Percentiles rank a stretch among this genome's conserved stretches.
These are phyloP conservation scores for Phytoseiulus persimilis DNA, from an alignment of 2,888 invertebrate species.

Conservation along the genomic window DNA sequence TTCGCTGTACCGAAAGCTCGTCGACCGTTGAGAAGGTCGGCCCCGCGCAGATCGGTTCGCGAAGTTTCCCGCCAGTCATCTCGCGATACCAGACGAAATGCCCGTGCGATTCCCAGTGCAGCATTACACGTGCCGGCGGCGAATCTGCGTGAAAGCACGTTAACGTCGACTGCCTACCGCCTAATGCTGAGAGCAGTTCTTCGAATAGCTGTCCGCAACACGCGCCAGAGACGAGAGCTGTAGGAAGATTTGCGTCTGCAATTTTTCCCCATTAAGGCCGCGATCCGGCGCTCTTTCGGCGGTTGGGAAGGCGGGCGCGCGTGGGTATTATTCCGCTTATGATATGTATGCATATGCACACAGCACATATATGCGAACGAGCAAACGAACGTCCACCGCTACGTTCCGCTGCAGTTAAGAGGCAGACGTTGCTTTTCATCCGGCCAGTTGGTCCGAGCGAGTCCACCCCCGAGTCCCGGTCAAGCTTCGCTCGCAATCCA, in stretches of 20 bases:
- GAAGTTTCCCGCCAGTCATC: not conserved
- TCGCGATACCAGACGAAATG: not conserved
- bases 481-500: not conserved
- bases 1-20: too few species aligned
- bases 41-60: not conserved
- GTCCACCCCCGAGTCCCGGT: not conserved
- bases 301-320: not conserved
- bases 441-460: not conserved
- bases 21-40: too few species aligned
- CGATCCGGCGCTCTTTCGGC: not conserved
- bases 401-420: not conserved
- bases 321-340: not conserved
- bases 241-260: slow-evolving; percentile 5
- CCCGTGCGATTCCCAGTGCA: not conserved
- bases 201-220: slow-evolving; percentile 5
- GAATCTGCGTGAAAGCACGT: not conserved
- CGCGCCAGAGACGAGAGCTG: not conserved
- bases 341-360: not conserved
- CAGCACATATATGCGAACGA: not conserved
- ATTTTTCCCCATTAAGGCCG: not conserved
- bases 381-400: too few species aligned
- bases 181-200: not conserved
- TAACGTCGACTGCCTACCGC: not conserved
- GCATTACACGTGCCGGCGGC: not conserved
- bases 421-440: not conserved